Evolutionary conservation across 2,888 invertebrate species (phyloP).

Genomic region (Celastrina argiolus): DNA sequence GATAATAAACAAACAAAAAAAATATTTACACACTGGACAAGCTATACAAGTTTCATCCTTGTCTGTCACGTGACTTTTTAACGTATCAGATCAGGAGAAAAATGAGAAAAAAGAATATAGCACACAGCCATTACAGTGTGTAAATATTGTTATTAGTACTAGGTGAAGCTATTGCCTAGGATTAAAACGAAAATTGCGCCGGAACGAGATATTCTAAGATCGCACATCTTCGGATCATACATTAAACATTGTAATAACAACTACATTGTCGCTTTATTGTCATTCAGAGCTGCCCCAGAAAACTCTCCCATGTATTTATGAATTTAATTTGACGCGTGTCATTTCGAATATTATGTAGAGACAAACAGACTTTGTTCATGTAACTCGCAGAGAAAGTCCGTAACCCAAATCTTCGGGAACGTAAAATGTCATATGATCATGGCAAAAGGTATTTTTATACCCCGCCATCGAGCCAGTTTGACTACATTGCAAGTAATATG

Average conservation of each 20-base stretch:
- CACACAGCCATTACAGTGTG: no score
- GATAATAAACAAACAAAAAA: no score
- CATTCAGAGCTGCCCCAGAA: not conserved
- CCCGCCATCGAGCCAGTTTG: not conserved
- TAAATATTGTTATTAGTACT: no score
- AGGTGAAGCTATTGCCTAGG: no score
- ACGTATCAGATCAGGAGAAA: no score
- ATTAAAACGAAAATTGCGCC: not conserved
- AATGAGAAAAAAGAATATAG: no score
- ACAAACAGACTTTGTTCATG: not conserved
- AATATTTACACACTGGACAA: no score
- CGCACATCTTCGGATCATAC: not conserved
- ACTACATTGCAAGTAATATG: slow-evolving; percentile 1
- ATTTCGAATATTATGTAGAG: not conserved
- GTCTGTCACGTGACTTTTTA: no score
- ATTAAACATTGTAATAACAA: not conserved
- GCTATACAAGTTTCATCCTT: no score
- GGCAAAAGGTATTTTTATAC: slow-evolving; percentile 1
- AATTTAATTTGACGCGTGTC: not conserved
- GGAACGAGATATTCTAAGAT: not conserved
- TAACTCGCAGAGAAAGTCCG: not conserved
- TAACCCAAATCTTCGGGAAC: slow-evolving; percentile 5
- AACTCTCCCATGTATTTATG: not conserved
- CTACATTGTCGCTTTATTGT: not conserved
- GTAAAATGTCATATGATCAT: slow-evolving; percentile 2